phyloP scores from a whole-genome alignment of 2,113 vertebrate genomes.

The Neogobius melanostomus region DNA sequence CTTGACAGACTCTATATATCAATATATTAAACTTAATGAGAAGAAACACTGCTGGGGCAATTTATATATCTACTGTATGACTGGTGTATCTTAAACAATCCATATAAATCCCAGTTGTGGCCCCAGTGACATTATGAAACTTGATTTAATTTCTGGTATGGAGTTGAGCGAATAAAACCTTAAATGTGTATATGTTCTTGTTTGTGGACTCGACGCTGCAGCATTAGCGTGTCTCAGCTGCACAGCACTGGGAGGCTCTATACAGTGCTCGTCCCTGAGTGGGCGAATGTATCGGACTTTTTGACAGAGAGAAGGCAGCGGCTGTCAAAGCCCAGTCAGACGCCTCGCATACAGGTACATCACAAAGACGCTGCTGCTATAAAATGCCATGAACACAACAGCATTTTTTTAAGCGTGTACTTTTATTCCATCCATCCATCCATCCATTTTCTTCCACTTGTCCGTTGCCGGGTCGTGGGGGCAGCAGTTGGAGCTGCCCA shows the following conservation, averaged over 20 bases:
- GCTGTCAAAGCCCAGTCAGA: slow-evolving; percentile 37
- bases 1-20: no score
- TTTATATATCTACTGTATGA: no score
- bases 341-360: slow-evolving; percentile 12
- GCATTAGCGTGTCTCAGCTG: slow-evolving; percentile 19
- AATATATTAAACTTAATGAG: no score
- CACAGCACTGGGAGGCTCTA: slow-evolving; percentile 13
- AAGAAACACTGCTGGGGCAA: no score
- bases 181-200: slow-evolving; percentile 1
- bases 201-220: slow-evolving; percentile 21
- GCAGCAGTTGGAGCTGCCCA: no score
- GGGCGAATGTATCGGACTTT: slow-evolving; percentile 29
- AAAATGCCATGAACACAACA: not conserved
- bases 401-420: not conserved
- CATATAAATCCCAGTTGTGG: not conserved
- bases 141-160: not conserved
- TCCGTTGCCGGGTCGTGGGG: no score
- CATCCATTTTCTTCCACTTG: no score
- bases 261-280: slow-evolving; percentile 28
- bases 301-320: slow-evolving; percentile 41
- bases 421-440: not conserved
- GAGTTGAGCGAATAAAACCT: slow-evolving; percentile 11
- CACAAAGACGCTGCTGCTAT: not conserved
- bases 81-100: not conserved
- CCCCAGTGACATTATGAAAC: not conserved